These are phyloP conservation scores for Pecten maximus DNA, from an alignment of 2,888 invertebrate species.

Conservation along the genomic window DNA sequence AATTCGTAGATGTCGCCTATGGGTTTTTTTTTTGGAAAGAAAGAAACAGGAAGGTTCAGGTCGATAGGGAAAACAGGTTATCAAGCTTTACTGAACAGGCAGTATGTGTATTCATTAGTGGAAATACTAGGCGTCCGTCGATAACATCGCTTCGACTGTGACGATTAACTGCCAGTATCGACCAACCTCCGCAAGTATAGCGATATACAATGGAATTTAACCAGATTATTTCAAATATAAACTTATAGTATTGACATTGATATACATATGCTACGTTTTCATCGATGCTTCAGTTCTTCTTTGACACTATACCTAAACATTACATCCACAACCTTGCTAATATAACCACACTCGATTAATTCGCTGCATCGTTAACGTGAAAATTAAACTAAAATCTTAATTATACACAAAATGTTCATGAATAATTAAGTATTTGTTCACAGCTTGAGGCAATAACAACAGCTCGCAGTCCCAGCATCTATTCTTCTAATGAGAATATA, in stretches of 20 bases:
- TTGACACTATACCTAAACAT: no score
- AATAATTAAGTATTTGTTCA: neutral
- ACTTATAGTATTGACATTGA: neutral
- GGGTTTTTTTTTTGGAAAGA: neutral
- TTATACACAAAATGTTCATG: neutral
- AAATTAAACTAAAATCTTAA: neutral
- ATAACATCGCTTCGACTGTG: neutral
- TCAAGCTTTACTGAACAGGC: neutral
- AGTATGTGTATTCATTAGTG: neutral
- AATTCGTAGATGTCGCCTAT: neutral
- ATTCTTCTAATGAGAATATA: neutral
- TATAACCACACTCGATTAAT: neutral
- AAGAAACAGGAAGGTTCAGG: neutral
- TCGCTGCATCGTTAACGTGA: neutral
- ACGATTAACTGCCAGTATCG: neutral
- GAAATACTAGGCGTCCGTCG: neutral
- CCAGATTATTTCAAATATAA: neutral
- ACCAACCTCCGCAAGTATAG: neutral
- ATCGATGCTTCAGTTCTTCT: no score
- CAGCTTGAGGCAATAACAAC: neutral
- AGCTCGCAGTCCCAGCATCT: neutral
- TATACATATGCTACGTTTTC: no score
- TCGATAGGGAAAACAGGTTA: neutral
- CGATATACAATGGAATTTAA: neutral
- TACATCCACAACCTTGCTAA: no score